Evolutionary conservation across 2,113 vertebrate species (phyloP).

Genomic region (Phrynosoma platyrhinos): DNA sequence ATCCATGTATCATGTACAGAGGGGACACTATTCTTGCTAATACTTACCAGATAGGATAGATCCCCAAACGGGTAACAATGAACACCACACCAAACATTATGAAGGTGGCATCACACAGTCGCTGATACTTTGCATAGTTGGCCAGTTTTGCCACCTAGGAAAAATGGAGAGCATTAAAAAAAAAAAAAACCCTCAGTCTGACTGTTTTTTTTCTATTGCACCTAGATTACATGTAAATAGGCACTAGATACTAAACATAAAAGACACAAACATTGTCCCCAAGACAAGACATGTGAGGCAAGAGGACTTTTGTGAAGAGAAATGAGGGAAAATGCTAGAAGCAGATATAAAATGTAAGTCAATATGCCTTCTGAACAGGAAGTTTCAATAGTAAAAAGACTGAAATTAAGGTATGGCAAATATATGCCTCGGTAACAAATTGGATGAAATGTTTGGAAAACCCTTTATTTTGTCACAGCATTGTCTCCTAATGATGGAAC

Average conservation of each 20-base stretch:
- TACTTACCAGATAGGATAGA: slow-evolving; percentile 94
- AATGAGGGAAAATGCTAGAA: no score
- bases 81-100: slow-evolving; percentile 89
- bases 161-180: slow-evolving; percentile 31
- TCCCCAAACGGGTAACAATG: slow-evolving; percentile 88
- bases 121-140: slow-evolving; percentile 96
- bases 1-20: neutral
- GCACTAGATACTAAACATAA: neutral
- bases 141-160: slow-evolving; percentile 92
- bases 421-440: no score
- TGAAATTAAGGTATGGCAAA: no score
- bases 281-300: no score
- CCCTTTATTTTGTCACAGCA: no score
- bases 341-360: no score
- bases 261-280: neutral
- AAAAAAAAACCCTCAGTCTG: neutral
- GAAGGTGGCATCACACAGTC: slow-evolving; percentile 91
- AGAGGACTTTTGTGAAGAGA: neutral
- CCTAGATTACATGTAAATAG: neutral
- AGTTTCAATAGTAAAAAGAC: no score
- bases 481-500: no score
- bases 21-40: neutral
- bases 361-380: no score
- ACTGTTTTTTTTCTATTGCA: neutral
- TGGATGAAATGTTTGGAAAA: no score